Base-by-base conservation (phyloP, 2,888 invertebrate genomes). In the Ommatoiulus sabulosus region DNA sequence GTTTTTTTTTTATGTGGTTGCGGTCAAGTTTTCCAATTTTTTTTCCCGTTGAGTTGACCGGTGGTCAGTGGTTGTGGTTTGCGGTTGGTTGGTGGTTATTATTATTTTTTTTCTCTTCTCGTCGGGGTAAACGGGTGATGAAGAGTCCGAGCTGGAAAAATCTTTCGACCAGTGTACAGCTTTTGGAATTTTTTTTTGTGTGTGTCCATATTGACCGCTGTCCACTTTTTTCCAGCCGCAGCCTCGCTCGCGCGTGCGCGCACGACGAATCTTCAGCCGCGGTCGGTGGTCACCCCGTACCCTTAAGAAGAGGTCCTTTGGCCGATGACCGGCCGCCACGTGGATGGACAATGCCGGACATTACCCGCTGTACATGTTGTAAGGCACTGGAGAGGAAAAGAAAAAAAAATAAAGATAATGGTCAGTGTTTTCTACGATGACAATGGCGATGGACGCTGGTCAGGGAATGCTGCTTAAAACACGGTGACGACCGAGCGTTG, bases 291-390 rank as follows among this genome's bases (percentile, higher is more conserved):
- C 10, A 43, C n/a, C 85, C 85, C 43, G 4, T 10, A 85, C 43
- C 43, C 43, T 35, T 43, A 43, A 85, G 43, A 44, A 85, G 43
- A 44, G 85, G 43, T 85, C 44, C 85, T n/a, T 85, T 35, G n/a
- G 63, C 20, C 63, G 5, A 20, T 63, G 63, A n/a, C 24, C 24
- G 6, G 72, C 24, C 72, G 72, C 72, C 24, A 24, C 10, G 24
- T 72, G 72, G 72, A 72, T 12, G 72, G 72, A 72, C 72, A 72
- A 35, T 2, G 72, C 72, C 72, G 10, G 24, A 72, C 7, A 72
- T 72, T 72, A 72, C 72, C 72, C 72, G 24, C 72, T 72, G 72
- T 72, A 72, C 72, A 72, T 72, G 72, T 72, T 72, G 72, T 72
- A 72, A 72, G 72, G 72, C 72, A 72, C 72, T 72, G 72, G 72